Evolutionary conservation across 2,888 invertebrate species (phyloP), one percentile per base, ranked within the genome.

Genomic region (Aspidiotus destructor): DNA sequence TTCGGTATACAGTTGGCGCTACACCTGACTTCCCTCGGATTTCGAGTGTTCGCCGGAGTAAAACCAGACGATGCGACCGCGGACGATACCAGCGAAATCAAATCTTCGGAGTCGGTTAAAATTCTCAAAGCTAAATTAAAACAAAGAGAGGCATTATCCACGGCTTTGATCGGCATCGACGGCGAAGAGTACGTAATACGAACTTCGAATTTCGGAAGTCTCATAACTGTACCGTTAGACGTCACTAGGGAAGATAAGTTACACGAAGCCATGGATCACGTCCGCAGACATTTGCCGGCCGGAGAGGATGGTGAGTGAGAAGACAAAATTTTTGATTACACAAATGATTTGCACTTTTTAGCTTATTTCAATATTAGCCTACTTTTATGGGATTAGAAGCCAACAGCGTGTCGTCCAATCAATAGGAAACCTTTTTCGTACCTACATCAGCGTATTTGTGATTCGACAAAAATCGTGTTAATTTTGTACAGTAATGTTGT

Each of bases 161-260:
- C 70, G 16, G 61, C 68, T 42, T 16, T 63, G 60, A 55, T 71
- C 63, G 72, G 75, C 48, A 73, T 73, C 7, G 69, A 9, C 67
- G 53, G 69, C 64, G 58, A 70, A 70, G 70, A 52, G 72, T 72
- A 62, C 77, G 73, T 81, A 75, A 77, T 78, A 28, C 77, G 78
- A 52, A 74, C 77, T 75, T 76, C 40, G 80, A 84, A 70, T 82
- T 70, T 68, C 41, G 74, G 74, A 8, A 73, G 73, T 17, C 62
- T 89, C 63, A 84, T 87, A 69, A 85, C 87, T 7, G 78, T 90
- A 73, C 86, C 87, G 62, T 77, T 90, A 73, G 90, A 91, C 75
- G 87, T 89, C 16, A 88, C 87, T 0, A 81, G 89, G 55, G 90
- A 90, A 77, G 90, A 90, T 77, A 79, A 88, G 72, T 77, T 90